Conservation (phyloP, 1,140 invertebrate species). For the Heliconius eleuchia region DNA sequence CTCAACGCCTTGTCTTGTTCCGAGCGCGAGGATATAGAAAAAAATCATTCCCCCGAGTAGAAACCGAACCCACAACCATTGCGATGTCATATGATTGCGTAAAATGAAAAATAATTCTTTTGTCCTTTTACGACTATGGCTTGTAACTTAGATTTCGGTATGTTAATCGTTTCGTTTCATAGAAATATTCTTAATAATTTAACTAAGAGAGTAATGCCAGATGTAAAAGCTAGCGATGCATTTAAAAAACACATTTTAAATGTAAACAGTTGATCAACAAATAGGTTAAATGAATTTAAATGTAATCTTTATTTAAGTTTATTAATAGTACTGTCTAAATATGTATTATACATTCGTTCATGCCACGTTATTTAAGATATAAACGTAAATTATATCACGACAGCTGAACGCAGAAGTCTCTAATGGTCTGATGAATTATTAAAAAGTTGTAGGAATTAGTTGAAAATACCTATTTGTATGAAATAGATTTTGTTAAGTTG, state of each 20-base stretch:
- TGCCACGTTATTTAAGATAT: conserved; percentile 9
- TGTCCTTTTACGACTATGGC: no score
- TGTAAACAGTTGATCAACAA: not conserved
- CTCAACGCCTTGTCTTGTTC: not conserved
- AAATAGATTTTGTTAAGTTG: no score
- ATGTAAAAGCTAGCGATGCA: not conserved
- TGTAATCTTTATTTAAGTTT: conserved; percentile 15
- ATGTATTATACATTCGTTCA: conserved; percentile 9
- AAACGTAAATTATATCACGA: conserved; percentile 12
- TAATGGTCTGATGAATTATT: conserved; percentile 30
- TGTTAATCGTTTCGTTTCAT: no score
- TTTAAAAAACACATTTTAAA: not conserved
- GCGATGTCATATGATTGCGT: no score
- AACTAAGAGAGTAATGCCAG: not conserved
- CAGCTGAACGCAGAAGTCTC: not conserved
- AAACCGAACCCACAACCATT: no score
- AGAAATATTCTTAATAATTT: no score
- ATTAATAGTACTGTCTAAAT: conserved; percentile 12
- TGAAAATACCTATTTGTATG: not conserved
- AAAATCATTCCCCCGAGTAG: no score
- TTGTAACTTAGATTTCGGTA: no score
- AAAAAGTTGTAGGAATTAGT: conserved; percentile 26
- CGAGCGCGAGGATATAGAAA: not conserved
- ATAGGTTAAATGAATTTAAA: conserved; percentile 15
- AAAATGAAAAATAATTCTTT: no score